Evolutionary conservation across 2,113 vertebrate genomes (phyloP).

Genomic region (Cebidichthys violaceus): DNA sequence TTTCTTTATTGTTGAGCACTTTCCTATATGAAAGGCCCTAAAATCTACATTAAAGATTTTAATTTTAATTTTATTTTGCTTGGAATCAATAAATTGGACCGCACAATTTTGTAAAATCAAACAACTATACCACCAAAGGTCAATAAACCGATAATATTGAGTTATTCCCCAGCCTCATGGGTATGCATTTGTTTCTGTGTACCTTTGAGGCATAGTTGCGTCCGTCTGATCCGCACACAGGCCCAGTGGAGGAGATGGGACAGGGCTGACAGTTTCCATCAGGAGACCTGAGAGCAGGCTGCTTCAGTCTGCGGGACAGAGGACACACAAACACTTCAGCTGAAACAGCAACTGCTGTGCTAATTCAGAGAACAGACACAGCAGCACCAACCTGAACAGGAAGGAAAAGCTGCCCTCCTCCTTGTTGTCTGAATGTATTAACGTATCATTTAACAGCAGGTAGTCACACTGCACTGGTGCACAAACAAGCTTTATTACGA

Average conservation of each 20-base stretch:
- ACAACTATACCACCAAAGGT: neutral
- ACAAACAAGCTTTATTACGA: conserved; percentile 53
- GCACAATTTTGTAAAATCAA: neutral
- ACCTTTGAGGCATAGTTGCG: conserved; percentile 98
- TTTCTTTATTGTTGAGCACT: neutral
- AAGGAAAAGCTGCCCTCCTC: conserved; percentile 41
- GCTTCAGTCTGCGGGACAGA: conserved; percentile 88
- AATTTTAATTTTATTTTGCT: neutral
- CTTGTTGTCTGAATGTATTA: conserved; percentile 60
- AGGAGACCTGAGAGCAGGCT: conserved; percentile 85
- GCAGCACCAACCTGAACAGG: conserved; percentile 21
- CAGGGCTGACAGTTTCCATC: conserved; percentile 92
- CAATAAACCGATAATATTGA: neutral
- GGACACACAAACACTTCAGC: conserved; percentile 45
- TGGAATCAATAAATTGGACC: neutral
- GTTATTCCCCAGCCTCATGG: neutral
- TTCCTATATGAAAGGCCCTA: neutral
- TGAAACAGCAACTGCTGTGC: conserved; percentile 38
- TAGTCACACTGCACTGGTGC: conserved; percentile 19
- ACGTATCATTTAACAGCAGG: conserved; percentile 66
- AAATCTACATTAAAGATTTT: neutral
- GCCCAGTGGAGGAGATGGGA: conserved; percentile 86
- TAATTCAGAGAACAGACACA: conserved; percentile 34
- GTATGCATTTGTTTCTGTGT: conserved; percentile 15
- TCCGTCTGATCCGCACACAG: conserved; percentile 95